These are phyloP conservation scores for Molanna angustata DNA, from an alignment of 2,888 invertebrate species.

Conservation along the genomic window DNA sequence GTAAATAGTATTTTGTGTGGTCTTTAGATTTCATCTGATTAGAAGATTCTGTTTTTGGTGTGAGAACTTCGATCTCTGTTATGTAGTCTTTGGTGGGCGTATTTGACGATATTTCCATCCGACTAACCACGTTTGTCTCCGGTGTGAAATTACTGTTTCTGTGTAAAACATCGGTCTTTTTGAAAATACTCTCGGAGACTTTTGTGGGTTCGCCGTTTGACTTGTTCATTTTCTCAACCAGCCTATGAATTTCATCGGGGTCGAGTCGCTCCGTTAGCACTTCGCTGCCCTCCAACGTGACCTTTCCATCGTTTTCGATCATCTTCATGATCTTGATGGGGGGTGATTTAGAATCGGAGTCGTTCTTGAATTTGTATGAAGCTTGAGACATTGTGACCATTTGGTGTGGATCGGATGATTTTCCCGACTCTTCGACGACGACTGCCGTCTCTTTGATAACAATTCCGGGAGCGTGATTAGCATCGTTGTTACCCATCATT, in stretches of 20 bases:
- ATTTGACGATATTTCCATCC: constrained; percentile 12
- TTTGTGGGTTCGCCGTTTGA: constrained; percentile 11
- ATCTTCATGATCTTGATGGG: constrained; percentile 32
- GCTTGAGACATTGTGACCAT: constrained; percentile 40
- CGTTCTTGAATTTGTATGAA: constrained; percentile 39
- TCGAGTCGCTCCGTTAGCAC: not conserved
- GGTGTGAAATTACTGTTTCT: constrained; percentile 34
- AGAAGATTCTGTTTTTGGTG: constrained; percentile 49
- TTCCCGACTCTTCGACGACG: constrained; percentile 17
- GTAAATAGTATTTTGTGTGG: constrained; percentile 30
- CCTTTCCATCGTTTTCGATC: constrained; percentile 35
- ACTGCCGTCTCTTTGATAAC: constrained; percentile 27
- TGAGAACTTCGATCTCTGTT: constrained; percentile 71
- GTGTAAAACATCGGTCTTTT: constrained; percentile 28
- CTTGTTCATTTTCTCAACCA: constrained; percentile 16
- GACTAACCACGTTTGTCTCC: constrained; percentile 2
- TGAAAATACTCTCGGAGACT: constrained; percentile 7
- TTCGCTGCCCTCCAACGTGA: constrained; percentile 36
- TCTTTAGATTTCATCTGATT: constrained; percentile 37
- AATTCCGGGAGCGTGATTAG: constrained; percentile 12
- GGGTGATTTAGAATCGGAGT: constrained; percentile 30
- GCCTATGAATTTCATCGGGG: constrained; percentile 10
- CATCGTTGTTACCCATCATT: constrained; percentile 17
- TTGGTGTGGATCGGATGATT: constrained; percentile 22
- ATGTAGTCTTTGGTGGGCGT: constrained; percentile 57